Base-by-base conservation (phyloP, 2,797 vertebrate species). In the Selene dorsalis region DNA sequence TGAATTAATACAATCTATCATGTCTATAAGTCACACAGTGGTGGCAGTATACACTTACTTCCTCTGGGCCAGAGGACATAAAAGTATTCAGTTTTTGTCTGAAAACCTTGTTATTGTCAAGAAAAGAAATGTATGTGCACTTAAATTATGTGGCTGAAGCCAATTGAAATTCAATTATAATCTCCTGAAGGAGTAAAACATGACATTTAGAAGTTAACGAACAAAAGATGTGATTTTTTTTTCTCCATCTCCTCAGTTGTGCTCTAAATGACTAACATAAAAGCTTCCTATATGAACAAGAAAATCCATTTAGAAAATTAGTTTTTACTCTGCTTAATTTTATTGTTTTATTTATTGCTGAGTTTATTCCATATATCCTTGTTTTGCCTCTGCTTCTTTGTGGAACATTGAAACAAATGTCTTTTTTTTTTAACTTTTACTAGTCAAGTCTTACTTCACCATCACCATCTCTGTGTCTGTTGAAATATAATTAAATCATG, bases 401-500 rank as follows among this genome's bases (percentile, higher is more conserved):
- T 3, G 6, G 10, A 68, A 47, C 32, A 9, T 20, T 28, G 32
- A 53, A 56, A 48, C 18, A 2, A 48, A 69, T 16, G 38, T 41
- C 0, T 13, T 24, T 35, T 68, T 22, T 35, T 8, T 22, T 32
- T 55, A 47, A 18, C 14, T 52, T 30, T 3, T 52, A 57, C 45
- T 45, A 41, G 26, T 62, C 4, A 53, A 35, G 10, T 39, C 75
- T 30, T 66, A 41, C 35, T 69, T 43, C 2, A 7, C 57, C 35
- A 32, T 67, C 53, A 57, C n/a, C 41, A 22, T 64, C 28, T 52
- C n/a, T 39, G 17, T 32, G 20, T 50, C 38, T 65, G 39, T 43
- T 35, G 17, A 72, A 76, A 76, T 69, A 17, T 59, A 61, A 80
- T 82, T 52, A 62, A 82, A 76, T 69, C 2, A 80, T 57, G 59